Evolutionary conservation across 2,888 invertebrate species (phyloP), one percentile per base, ranked within the genome.

Genomic region (Seladonia tumulorum): DNA sequence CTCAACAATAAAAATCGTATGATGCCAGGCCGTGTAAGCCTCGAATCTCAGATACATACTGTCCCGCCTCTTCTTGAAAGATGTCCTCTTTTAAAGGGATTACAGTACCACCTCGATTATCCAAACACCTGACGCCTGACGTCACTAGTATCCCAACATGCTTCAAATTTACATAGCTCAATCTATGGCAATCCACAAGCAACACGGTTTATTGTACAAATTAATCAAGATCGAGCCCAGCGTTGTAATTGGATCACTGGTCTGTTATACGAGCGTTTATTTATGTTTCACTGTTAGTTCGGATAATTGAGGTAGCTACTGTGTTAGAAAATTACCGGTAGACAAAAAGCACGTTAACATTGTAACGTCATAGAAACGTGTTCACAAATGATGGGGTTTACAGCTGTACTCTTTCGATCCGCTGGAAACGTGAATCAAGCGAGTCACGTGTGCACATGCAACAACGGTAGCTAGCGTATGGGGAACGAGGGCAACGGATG

Each of bases 31-130:
- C 8, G 10, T 12, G 45, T 2, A 12, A 45, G 45, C 45, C 45
- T 45, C 45, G 0, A 45, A 45, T 45, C 45, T 45, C 42, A 1
- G 49, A 84, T 29, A 96, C 96, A 96, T 96, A 99, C 99, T 97
- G 97, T 95, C 98, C 98, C 0, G 99, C 99, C 95, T 99, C 98
- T 94, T 99, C 99, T 94, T 98, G 97, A 29, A 97, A 97, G 90
- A 99, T 96, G 95, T 99, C 99, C 94, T 99, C 99, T 95, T 99
- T 53, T 53, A 53, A 53, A 22, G 0, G n/a, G 53, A 53, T 53
- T 53, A 53, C 53, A 53, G 53, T 53, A 53, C 53, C 53, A 53
- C 22, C 53, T 53, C 53, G 53, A 53, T 22, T 53, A 53, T 53
- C 53, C 53, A n/a, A n/a, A 53, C 53, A 53, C 22, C 22, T 53